Base-by-base conservation (phyloP, 2,888 invertebrate species). In the Mythimna vitellina region DNA sequence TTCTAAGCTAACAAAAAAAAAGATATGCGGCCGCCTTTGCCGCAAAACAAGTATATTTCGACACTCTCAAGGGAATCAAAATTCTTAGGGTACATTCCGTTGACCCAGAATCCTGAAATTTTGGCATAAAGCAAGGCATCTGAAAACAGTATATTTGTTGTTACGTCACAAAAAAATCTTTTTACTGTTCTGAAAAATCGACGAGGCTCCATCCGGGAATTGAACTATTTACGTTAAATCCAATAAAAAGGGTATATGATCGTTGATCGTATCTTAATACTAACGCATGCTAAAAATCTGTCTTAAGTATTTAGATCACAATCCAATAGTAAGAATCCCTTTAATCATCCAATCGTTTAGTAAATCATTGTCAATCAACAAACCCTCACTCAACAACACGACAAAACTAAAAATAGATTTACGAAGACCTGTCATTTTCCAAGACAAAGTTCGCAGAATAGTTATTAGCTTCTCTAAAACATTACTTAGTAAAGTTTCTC, bases 311-410 rank as follows among this genome's bases (percentile, higher is more conserved):
- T 76, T 42, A 58, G 46, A 81, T 54, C 71, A 57, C 64, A 51
- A 60, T 63, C 51, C 32, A 70, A 53, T 58, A 22, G 17, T 20
- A 73, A 57, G 56, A 82, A 80, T 73, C 14, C 49, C 66, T 69
- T 73, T 73, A 51, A 64, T 67, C 69, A 12, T 61, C 56, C 57
- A 51, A 71, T 72, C 76, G 65, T 74, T 71, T 65, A 78, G 76
- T 83, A 76, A 72, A 76, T 78, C 82, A 81, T 70, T 73, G 70
- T 84, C 83, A 73, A 82, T 84, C 75, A 70, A 62, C 73, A 53
- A 67, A 66, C 38, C 14, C 53, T 69, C 70, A 78, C 63, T 73
- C 51, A 73, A 74, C 54, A 20, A 53, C 22, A 2, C n/a, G 29
- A 54, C 17, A 17, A 22, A 56, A 38, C 67, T 60, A 72, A 63